Conservation (phyloP, 2,113 vertebrate species). For the Oncorhynchus masou region DNA sequence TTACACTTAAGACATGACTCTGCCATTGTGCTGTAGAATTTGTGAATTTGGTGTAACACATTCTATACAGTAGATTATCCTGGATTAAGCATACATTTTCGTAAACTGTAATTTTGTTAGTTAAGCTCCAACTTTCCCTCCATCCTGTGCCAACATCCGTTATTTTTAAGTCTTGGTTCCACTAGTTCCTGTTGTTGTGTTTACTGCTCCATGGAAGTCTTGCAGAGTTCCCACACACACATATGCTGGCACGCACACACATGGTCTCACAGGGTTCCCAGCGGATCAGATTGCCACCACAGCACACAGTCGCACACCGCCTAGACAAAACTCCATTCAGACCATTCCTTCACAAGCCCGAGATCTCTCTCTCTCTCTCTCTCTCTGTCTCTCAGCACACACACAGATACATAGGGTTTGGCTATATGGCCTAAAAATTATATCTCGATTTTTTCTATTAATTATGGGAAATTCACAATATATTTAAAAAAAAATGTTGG, state of each 20-base stretch:
- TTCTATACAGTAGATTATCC: too few species aligned
- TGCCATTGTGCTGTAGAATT: too few species aligned
- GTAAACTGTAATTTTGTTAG: too few species aligned
- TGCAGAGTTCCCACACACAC: too few species aligned
- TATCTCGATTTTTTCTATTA: not conserved
- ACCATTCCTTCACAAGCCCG: constrained; percentile 39
- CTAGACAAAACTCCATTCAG: constrained; percentile 78
- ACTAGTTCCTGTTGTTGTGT: constrained; percentile 55
- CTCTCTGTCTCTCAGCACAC: constrained; percentile 19
- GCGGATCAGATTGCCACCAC: constrained; percentile 75
- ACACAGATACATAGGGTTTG: too few species aligned
- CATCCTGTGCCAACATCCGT: too few species aligned
- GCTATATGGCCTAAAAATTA: not conserved
- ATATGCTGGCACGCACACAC: constrained; percentile 11
- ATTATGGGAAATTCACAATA: too few species aligned
- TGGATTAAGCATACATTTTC: too few species aligned
- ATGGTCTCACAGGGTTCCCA: constrained; percentile 45
- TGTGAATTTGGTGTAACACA: too few species aligned
- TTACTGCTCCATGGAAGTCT: constrained; percentile 37
- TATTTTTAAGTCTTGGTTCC: constrained; percentile 1
- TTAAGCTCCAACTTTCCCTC: too few species aligned
- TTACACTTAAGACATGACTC: too few species aligned
- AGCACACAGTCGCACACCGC: constrained; percentile 18
- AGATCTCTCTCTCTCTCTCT: constrained; percentile 31
- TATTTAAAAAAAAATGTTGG: too few species aligned